Conservation (phyloP, 37 sponge, comb jelly and placozoan genomes). For the Corticium candelabrum region DNA sequence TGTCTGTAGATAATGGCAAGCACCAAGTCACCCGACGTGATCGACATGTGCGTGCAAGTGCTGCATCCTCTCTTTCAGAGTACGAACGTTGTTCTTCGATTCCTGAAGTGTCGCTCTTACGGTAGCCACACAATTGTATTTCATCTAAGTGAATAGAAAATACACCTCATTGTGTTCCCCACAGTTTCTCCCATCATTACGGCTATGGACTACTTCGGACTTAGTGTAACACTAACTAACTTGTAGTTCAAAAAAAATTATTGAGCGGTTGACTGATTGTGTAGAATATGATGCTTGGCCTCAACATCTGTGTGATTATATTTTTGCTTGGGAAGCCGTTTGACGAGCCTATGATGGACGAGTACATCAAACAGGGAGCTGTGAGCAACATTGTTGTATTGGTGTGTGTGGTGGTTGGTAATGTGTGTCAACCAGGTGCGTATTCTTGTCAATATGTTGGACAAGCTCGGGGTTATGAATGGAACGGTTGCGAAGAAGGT, state of each 20-base stretch:
- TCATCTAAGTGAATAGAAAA: no score
- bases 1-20: background rate
- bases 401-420: background rate
- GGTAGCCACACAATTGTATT: no score
- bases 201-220: no score
- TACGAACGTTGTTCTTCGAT: background rate
- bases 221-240: no score
- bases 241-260: no score
- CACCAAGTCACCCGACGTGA: background rate
- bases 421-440: background rate
- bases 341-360: slow-evolving; percentile 1
- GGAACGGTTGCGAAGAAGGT: background rate
- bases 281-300: background rate
- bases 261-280: no score
- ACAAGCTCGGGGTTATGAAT: background rate
- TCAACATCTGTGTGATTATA: background rate
- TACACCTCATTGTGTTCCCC: no score
- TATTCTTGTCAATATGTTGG: background rate
- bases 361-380: background rate
- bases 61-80: background rate
- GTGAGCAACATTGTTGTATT: background rate
- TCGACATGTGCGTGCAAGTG: background rate
- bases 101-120: background rate
- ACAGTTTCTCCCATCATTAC: no score
- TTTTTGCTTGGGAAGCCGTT: background rate